A percentile compares a stretch with the other conserved stretches of the same genome.
These are phyloP conservation scores for Syngnathoides biaculeatus DNA, from an alignment of 2,113 vertebrate species.

Conservation along the genomic window DNA sequence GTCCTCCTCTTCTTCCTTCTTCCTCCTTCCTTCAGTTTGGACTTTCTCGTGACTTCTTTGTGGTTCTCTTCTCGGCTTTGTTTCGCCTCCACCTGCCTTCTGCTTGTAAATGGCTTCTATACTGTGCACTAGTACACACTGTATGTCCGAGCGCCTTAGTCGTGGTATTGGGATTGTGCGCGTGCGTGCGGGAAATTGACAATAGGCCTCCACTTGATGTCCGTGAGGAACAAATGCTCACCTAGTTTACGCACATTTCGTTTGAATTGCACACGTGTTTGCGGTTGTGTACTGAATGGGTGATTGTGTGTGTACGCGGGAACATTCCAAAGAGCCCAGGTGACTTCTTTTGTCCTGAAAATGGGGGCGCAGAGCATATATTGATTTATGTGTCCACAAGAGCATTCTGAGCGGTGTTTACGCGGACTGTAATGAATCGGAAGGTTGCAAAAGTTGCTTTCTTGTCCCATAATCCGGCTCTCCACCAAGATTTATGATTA, in stretches of 20 bases:
- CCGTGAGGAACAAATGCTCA: conserved; percentile 7
- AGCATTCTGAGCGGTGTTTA: not conserved
- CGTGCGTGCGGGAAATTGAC: conserved; percentile 12
- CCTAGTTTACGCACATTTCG: not conserved
- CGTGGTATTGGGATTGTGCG: not conserved
- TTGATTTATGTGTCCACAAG: not conserved
- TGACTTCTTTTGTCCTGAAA: conserved; percentile 46
- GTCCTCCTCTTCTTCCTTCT: conserved; percentile 23
- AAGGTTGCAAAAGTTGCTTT: not conserved
- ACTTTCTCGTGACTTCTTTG: not conserved
- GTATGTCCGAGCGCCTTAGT: too few species aligned
- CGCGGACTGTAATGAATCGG: not conserved
- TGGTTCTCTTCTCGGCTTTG: not conserved
- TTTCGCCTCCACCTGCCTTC: not conserved
- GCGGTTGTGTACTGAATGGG: not conserved
- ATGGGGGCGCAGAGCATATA: conserved; percentile 28
- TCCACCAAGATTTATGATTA: not conserved
- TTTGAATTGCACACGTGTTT: conserved; percentile 8
- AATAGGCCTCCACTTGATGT: not conserved
- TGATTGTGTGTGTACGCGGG: not conserved
- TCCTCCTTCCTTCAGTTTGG: conserved; percentile 18
- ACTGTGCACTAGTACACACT: too few species aligned
- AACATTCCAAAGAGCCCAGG: conserved; percentile 14
- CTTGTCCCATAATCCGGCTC: not conserved
- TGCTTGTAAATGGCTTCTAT: too few species aligned